A percentile compares a stretch with the other conserved stretches of the same genome.
Evolutionary conservation across 2,797 vertebrate species (phyloP).

Genomic region (Chelon auratus): DNA sequence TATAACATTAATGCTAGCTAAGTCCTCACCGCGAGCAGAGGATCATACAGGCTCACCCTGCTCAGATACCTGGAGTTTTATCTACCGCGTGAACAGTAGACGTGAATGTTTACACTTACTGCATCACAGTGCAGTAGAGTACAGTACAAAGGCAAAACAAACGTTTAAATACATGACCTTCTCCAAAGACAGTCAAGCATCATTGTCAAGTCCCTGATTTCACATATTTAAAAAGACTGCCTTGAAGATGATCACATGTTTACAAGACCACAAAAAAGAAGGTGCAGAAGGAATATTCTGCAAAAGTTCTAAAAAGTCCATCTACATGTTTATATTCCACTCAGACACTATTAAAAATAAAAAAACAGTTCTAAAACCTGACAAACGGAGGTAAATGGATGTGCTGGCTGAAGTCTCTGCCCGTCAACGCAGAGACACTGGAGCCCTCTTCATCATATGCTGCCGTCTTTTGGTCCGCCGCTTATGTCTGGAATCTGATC

Average conservation of each 20-base stretch:
- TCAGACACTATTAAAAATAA: slow-evolving; percentile 52
- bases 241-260: slow-evolving; percentile 53
- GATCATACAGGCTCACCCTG: slow-evolving; percentile 25
- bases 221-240: slow-evolving; percentile 67
- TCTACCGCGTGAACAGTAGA: slow-evolving; percentile 61
- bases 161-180: slow-evolving; percentile 53
- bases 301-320: slow-evolving; percentile 61
- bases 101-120: slow-evolving; percentile 37
- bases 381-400: slow-evolving; percentile 28
- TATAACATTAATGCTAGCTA: slow-evolving; percentile 33
- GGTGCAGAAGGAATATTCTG: slow-evolving; percentile 58
- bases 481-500: slow-evolving; percentile 90
- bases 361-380: slow-evolving; percentile 45
- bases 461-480: slow-evolving; percentile 60
- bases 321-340: slow-evolving; percentile 57
- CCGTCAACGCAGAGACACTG: slow-evolving; percentile 9
- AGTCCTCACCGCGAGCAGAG: slow-evolving; percentile 30
- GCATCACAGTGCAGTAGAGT: slow-evolving; percentile 59
- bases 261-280: slow-evolving; percentile 55
- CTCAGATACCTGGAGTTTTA: slow-evolving; percentile 23
- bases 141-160: slow-evolving; percentile 56
- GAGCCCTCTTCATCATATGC: slow-evolving; percentile 37
- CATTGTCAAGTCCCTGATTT: slow-evolving; percentile 78
- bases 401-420: slow-evolving; percentile 42
- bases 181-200: slow-evolving; percentile 55